Base-by-base conservation (phyloP, 2,888 invertebrate species). In the Drosophila pseudotalamancana region DNA sequence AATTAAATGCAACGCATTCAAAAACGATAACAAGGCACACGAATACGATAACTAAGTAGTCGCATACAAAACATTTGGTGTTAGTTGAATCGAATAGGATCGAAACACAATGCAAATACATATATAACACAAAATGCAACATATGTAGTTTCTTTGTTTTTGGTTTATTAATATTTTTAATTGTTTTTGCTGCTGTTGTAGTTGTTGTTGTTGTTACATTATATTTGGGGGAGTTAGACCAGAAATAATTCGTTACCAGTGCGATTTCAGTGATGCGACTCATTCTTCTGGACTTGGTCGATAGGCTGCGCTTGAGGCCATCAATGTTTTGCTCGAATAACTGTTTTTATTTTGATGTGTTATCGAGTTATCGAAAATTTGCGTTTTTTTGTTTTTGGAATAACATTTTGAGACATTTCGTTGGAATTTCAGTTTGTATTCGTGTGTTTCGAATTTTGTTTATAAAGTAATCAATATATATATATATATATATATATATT, bases 281-380 rank as follows among this genome's bases (percentile, higher is more conserved):
- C 93, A 96, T 95, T 93, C 95, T 94, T 91, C 95, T 94, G 91
- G 96, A 94, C 92, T 94, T 94, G 89, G 93, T 93, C 84, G 96
- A 95, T 81, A 96, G 93, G 88, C 95, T 95, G 92, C 94, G 94
- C 94, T 96, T 97, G 92, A 97, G 93, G 90, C 96, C 95, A 91
- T 94, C 94, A 93, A 97, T 96, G 92, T 97, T 96, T 93, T 96
- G 96, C 93, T 97, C 96, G 95, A 96, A 97, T 89, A 96, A 93
- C 95, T 96, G n/a, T n/a, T n/a, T n/a, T n/a, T n/a, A n/a, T n/a
- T 71, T 72, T 37, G 43, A 16, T 37, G 45, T 32, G 12, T 25
- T 40, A 25, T 34, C 48, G 34, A 35, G 34, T 34, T 18, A 25
- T 48, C 43, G 29, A 43, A 8, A 23, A 8, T 14, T 8, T 3